Evolutionary conservation across 2,888 invertebrate species (phyloP).

Genomic region (Mellilla xanthometata): DNA sequence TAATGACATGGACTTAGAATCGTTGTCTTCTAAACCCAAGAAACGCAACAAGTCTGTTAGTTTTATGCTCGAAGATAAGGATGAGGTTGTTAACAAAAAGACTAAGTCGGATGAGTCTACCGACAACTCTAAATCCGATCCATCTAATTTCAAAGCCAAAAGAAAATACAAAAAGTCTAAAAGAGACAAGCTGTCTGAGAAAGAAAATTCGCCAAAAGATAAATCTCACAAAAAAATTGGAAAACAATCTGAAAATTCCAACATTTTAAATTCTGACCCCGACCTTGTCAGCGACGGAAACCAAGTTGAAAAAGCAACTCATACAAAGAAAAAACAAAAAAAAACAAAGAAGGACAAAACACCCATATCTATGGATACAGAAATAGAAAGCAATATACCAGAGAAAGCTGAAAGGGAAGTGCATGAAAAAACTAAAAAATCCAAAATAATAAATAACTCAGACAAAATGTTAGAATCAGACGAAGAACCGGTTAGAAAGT

Average conservation of each 20-base stretch:
- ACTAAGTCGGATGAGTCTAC: conserved; percentile 54
- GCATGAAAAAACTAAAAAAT: conserved; percentile 36
- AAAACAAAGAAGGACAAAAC: conserved; percentile 44
- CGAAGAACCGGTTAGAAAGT: conserved; percentile 49
- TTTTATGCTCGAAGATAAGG: conserved; percentile 63
- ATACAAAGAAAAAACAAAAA: conserved; percentile 31
- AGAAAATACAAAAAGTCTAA: conserved; percentile 31
- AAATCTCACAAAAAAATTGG: no score
- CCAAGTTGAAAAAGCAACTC: conserved; percentile 1
- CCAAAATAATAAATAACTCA: conserved; percentile 53
- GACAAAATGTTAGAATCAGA: conserved; percentile 30
- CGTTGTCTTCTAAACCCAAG: conserved; percentile 45
- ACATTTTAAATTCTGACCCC: conserved; percentile 12
- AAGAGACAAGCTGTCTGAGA: conserved; percentile 32
- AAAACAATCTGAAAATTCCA: conserved; percentile 31
- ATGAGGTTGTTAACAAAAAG: conserved; percentile 56
- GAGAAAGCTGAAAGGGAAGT: conserved; percentile 29
- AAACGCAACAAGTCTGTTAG: conserved; percentile 73
- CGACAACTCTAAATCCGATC: conserved; percentile 20
- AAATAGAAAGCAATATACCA: conserved; percentile 12
- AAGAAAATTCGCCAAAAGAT: conserved; percentile 38
- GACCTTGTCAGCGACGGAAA: conserved; percentile 14
- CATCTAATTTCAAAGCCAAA: conserved; percentile 24
- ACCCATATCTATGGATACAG: conserved; percentile 29
- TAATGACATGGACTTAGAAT: conserved; percentile 33